Evolutionary conservation across 2,797 vertebrate genomes (phyloP).

Genomic region (Spatula versicolor): DNA sequence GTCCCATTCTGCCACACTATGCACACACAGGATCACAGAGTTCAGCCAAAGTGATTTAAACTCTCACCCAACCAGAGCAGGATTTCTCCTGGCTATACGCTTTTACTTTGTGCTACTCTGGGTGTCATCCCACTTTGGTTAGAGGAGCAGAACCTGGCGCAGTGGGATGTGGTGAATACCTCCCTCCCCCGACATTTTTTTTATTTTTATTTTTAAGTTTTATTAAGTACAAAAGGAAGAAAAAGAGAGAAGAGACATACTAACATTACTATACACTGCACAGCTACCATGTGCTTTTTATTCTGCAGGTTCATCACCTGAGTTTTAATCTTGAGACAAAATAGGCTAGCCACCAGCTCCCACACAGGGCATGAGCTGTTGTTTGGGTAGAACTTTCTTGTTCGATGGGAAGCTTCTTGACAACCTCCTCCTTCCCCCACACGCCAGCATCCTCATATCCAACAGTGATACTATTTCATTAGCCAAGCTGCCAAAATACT

Average conservation of each 20-base stretch:
- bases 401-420: neutral
- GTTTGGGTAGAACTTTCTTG: neutral
- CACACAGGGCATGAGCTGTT: rapidly evolving
- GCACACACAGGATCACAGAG: rapidly evolving
- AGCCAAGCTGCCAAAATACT: neutral
- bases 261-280: neutral
- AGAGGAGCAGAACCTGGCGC: neutral
- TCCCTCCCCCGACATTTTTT: too few relatives aligned
- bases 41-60: neutral
- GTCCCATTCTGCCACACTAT: neutral
- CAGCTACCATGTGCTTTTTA: neutral
- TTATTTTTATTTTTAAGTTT: neutral
- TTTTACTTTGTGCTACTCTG: neutral
- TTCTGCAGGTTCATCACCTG: neutral
- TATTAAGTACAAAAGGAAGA: neutral
- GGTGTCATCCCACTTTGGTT: neutral
- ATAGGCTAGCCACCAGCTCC: rapidly evolving
- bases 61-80: rapidly evolving
- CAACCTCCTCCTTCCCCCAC: neutral
- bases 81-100: neutral
- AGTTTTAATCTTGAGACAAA: neutral
- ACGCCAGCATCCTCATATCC: neutral
- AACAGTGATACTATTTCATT: neutral
- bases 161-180: neutral
- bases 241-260: neutral